Conservation (phyloP, 2,888 invertebrate genomes). For the Zygogramma bicolorata region DNA sequence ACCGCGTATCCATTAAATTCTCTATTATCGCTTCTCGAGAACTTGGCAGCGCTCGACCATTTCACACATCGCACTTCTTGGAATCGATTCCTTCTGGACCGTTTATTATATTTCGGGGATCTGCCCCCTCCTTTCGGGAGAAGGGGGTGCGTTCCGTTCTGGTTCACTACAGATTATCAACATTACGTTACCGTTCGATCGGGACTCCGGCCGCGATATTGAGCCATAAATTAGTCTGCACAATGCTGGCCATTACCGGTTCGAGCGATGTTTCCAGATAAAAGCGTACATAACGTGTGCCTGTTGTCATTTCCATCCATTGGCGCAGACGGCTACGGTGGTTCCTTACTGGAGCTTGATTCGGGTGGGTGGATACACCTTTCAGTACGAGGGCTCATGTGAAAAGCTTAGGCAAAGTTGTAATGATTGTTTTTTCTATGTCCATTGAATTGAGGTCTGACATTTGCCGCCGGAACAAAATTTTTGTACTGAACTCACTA, state of each 20-base stretch:
- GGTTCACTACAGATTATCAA: conserved; percentile 61
- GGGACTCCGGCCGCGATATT: conserved; percentile 61
- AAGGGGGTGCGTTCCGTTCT: conserved; percentile 50
- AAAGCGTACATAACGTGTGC: conserved; percentile 56
- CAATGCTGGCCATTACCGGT: conserved; percentile 63
- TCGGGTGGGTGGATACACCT: background rate
- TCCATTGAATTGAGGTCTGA: too few relatives aligned
- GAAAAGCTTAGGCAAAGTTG: too few relatives aligned
- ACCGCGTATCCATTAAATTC: background rate
- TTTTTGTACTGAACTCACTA: too few relatives aligned
- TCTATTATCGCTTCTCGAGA: background rate
- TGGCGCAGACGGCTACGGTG: conserved; percentile 21
- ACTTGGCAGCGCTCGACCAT: background rate
- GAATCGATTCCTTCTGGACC: conserved; percentile 24
- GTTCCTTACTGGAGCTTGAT: conserved; percentile 7
- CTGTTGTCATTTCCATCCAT: conserved; percentile 54
- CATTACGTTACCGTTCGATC: conserved; percentile 61
- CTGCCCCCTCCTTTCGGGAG: background rate
- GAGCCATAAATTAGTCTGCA: conserved; percentile 63
- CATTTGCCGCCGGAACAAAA: too few relatives aligned
- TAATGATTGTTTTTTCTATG: too few relatives aligned
- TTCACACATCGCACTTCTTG: conserved; percentile 5
- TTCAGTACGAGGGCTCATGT: background rate
- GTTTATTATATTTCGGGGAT: conserved; percentile 33
- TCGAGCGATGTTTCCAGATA: conserved; percentile 58